phyloP scores from a whole-genome alignment of 1,140 invertebrate genomes.

The Scaptodrosophila lebanonensis region DNA sequence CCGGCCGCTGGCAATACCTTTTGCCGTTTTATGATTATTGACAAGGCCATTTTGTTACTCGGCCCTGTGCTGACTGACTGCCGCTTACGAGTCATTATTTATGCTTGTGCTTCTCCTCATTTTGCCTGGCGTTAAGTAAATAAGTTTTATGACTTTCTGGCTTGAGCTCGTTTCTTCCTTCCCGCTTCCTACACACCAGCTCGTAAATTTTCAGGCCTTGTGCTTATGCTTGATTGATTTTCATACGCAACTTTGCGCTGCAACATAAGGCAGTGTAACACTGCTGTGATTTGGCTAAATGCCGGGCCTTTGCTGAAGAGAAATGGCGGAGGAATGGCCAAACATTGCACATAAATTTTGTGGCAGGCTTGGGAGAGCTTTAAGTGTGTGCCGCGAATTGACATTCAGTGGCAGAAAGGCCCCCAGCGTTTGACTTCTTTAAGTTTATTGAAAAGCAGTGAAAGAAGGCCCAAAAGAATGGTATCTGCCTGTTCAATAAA shows the following conservation, averaged over 20 bases:
- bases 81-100: conserved; percentile 36
- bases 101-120: conserved; percentile 48
- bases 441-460: too few species aligned
- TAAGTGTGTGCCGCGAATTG: too few species aligned
- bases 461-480: too few species aligned
- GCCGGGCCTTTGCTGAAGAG: too few species aligned
- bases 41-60: conserved; percentile 31
- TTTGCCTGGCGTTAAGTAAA: conserved; percentile 67
- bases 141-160: conserved; percentile 68
- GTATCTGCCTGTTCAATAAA: too few species aligned
- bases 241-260: conserved; percentile 26
- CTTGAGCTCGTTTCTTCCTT: conserved; percentile 22
- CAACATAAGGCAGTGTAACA: neutral
- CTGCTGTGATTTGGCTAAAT: conserved; percentile 18
- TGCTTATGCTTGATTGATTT: conserved; percentile 66
- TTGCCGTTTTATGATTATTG: conserved; percentile 66
- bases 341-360: too few species aligned
- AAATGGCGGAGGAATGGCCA: too few species aligned
- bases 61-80: conserved; percentile 5
- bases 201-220: conserved; percentile 58
- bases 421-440: too few species aligned
- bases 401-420: too few species aligned
- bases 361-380: too few species aligned
- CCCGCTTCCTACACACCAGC: too few species aligned
- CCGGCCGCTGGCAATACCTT: neutral